These are phyloP conservation scores for Anthonomus grandis DNA, from an alignment of 1,140 invertebrate species.

Conservation along the genomic window DNA sequence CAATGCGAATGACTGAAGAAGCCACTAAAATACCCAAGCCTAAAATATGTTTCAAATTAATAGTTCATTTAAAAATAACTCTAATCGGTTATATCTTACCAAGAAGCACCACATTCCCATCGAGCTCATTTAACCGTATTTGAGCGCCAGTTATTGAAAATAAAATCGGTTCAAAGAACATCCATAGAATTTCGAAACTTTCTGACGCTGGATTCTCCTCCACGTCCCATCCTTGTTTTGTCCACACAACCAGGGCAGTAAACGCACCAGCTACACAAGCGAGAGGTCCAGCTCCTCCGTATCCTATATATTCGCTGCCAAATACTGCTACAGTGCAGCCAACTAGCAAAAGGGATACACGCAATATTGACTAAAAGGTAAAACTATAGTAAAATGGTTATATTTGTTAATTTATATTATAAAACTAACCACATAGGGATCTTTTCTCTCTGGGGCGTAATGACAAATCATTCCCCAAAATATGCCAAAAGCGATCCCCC, in stretches of 20 bases:
- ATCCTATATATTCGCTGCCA: conserved; percentile 73
- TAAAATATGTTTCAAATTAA: too few species aligned
- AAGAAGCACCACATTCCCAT: conserved; percentile 60
- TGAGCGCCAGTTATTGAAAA: conserved; percentile 88
- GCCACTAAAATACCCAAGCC: conserved; percentile 59
- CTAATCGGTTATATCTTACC: conserved; percentile 40
- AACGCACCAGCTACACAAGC: conserved; percentile 78
- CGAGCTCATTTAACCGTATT: conserved; percentile 68
- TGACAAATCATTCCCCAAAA: conserved; percentile 71
- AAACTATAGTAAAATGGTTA: conserved; percentile 57
- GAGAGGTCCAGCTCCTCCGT: conserved; percentile 80
- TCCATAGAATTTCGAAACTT: conserved; percentile 87
- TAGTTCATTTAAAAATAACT: conserved; percentile 5
- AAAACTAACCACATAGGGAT: conserved; percentile 51
- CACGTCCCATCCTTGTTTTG: conserved; percentile 74
- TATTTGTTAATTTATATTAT: background rate
- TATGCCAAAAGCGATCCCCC: conserved; percentile 71
- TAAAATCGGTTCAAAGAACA: conserved; percentile 89
- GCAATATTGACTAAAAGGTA: conserved; percentile 65
- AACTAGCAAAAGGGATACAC: conserved; percentile 70
- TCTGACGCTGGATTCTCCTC: conserved; percentile 81
- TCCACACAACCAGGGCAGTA: conserved; percentile 72
- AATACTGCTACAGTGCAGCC: conserved; percentile 79
- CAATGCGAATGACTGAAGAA: conserved; percentile 61
- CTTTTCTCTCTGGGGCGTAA: conserved; percentile 72